Evolutionary conservation across 30 jellyfish, hydroid and myxozoan species (phyloP), one percentile per base, ranked within the genome.

Genomic region (Nemopilema nomurai): DNA sequence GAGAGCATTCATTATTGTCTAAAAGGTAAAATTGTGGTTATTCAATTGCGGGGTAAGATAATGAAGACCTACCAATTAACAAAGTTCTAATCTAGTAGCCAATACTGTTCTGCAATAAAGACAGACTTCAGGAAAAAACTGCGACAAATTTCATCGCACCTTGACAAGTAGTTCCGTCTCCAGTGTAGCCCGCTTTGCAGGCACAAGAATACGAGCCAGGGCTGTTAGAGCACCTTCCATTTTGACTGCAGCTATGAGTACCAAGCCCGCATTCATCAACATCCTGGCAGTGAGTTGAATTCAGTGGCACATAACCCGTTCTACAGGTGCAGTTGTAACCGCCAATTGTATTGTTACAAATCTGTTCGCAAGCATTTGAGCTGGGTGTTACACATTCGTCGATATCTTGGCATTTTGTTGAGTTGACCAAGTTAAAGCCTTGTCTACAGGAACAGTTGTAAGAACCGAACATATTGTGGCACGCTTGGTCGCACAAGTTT

Each of bases 161-260:
- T 41, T 41, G 57, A 41, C 87, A 77, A 17, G 7, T 21, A 1
- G 82, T 77, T 77, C 87, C 87, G 51, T 77, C 51, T 16, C 87
- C 87, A 1, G 50, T n/a, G 81, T 3, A 77, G 3, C 87, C 87
- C 1, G 16, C 28, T 6, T 6, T 18, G 81, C 87, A 77, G 50
- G 82, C 52, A 31, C 87, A 77, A 1, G 27, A 1, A 57, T 51
- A 25, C 23, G 87, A 77, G 8, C 87, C 87, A 18, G 9, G 21
- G 4, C 9, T 18, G 62, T 77, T 77, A 19, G 52, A 1, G 51
- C 87, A 77, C 8, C 8, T 13, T 7, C 62, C 82, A 24, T 77
- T 57, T 8, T 7, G 23, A 57, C 62, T 65, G 62, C 87, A 77
- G 18, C 26, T 81, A 49, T 77, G 74, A 41, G 57, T 3, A 13